Conservation (phyloP, 2,888 invertebrate species). For the Pycnomerus fuliginosus region DNA sequence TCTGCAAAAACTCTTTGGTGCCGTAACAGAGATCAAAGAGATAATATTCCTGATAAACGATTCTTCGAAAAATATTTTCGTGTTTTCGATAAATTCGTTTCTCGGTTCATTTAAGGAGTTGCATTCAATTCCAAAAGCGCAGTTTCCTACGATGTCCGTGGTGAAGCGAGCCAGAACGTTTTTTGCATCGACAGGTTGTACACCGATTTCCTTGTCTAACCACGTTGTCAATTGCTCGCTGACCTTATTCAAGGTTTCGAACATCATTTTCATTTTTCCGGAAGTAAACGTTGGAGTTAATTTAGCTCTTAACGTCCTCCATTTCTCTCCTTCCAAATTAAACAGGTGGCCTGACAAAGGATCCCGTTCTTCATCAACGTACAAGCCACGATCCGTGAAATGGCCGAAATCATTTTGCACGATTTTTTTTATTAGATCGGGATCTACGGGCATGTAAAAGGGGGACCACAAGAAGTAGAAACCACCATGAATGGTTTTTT, state of each 20-base stretch:
- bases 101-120: constrained; percentile 44
- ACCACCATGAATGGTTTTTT: constrained; percentile 6
- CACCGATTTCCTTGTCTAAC: neutral
- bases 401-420: constrained; percentile 60
- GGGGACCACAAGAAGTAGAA: constrained; percentile 15
- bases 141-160: constrained; percentile 40
- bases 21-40: too few relatives aligned
- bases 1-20: neutral
- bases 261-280: constrained; percentile 64
- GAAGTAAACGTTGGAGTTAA: constrained; percentile 64
- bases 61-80: neutral
- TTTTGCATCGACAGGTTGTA: constrained; percentile 18
- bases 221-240: constrained; percentile 42
- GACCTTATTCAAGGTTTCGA: constrained; percentile 57
- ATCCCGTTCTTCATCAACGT: constrained; percentile 58
- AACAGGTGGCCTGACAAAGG: constrained; percentile 60
- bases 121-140: constrained; percentile 58
- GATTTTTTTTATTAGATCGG: constrained; percentile 45
- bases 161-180: constrained; percentile 17
- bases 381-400: constrained; percentile 62
- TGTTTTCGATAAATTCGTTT: constrained; percentile 5
- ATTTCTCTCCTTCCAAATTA: constrained; percentile 56
- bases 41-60: neutral
- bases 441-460: constrained; percentile 21
- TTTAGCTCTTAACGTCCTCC: constrained; percentile 61